These are phyloP conservation scores for Dallia pectoralis DNA, from an alignment of 2,797 vertebrate species.

Conservation along the genomic window DNA sequence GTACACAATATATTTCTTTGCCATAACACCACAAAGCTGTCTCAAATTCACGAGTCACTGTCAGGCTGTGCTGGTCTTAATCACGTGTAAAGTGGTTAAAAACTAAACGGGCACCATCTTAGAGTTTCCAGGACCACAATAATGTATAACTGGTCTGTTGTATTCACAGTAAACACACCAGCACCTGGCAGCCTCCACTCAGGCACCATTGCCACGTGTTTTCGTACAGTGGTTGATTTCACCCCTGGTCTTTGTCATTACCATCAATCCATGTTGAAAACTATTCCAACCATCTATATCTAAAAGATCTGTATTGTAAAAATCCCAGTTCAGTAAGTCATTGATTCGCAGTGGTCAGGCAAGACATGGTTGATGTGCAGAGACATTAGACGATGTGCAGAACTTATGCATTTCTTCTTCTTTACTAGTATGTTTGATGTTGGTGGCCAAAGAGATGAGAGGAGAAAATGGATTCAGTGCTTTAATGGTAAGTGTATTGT, in stretches of 20 bases:
- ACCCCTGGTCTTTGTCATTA: not conserved
- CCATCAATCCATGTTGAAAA: conserved; percentile 2
- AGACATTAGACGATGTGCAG: not conserved
- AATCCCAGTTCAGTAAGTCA: not conserved
- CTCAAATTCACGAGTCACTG: no score
- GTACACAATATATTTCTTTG: no score
- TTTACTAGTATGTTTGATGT: conserved; percentile 96
- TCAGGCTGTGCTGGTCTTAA: no score
- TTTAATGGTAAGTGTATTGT: conserved; percentile 85
- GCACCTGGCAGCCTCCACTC: not conserved
- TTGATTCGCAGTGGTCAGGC: not conserved
- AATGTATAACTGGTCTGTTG: not conserved
- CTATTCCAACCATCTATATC: not conserved
- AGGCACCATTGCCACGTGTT: not conserved
- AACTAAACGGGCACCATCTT: no score
- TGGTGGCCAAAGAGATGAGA: conserved; percentile 95
- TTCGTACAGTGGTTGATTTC: not conserved
- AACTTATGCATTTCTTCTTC: conserved; percentile 25
- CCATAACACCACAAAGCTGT: no score
- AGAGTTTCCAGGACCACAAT: no score
- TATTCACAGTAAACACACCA: not conserved
- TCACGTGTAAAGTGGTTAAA: no score
- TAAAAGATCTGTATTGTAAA: not conserved
- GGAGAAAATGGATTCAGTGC: conserved; percentile 98
- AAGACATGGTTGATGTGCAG: not conserved